phyloP scores from a whole-genome alignment of 2,888 invertebrate species.

The Acleris holmiana region DNA sequence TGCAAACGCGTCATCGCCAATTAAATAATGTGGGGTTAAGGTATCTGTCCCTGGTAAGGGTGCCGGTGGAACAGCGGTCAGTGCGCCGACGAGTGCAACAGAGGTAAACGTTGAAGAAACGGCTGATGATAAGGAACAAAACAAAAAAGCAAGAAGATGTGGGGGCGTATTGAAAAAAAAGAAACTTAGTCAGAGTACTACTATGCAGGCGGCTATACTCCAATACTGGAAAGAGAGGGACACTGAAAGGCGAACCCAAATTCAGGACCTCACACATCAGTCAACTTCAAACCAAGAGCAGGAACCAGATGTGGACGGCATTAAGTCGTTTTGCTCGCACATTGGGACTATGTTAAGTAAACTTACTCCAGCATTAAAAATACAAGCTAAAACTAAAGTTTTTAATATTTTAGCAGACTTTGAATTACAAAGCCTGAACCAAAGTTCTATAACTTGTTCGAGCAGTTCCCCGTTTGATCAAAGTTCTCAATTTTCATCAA shows the following conservation, averaged over 20 bases:
- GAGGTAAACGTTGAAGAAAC: slow-evolving; percentile 5
- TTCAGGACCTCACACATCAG: slow-evolving; percentile 8
- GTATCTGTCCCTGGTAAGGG: slow-evolving; percentile 29
- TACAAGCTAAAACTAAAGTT: slow-evolving; percentile 33
- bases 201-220: slow-evolving; percentile 20
- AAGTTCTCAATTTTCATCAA: slow-evolving; percentile 5
- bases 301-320: slow-evolving; percentile 3
- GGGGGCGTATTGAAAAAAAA: no score
- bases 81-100: no score
- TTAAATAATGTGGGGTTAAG: slow-evolving; percentile 30
- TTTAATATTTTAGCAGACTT: slow-evolving; percentile 27
- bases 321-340: no score
- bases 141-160: slow-evolving; percentile 1
- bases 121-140: slow-evolving; percentile 10
- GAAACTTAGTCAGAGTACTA: background rate
- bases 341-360: no score
- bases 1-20: slow-evolving; percentile 34
- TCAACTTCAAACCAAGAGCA: no score
- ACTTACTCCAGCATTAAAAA: slow-evolving; percentile 15
- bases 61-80: slow-evolving; percentile 19
- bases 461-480: background rate
- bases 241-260: slow-evolving; percentile 24
- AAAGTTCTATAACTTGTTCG: background rate
- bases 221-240: slow-evolving; percentile 10
- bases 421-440: slow-evolving; percentile 14